Conservation (phyloP, 2,797 vertebrate species). For the Phrynocephalus vlangalii region DNA sequence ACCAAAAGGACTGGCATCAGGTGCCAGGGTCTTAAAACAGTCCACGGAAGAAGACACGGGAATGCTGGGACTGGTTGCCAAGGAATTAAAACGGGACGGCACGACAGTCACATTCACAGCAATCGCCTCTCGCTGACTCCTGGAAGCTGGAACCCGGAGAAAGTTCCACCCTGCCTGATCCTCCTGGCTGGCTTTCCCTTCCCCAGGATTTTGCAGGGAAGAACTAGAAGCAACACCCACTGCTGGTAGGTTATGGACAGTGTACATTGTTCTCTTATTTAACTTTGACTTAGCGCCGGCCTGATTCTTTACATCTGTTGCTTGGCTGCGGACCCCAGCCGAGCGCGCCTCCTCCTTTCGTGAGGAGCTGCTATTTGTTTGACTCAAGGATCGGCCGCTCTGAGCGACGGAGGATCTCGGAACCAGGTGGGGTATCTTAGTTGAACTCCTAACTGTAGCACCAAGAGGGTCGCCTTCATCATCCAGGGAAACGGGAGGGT, state of each 20-base stretch:
- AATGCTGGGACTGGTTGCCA: background rate
- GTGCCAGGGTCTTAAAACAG: conserved; percentile 23
- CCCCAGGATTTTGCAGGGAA: background rate
- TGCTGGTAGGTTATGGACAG: background rate
- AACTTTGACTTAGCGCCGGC: background rate
- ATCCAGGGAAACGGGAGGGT: conserved; percentile 18
- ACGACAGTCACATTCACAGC: conserved; percentile 54
- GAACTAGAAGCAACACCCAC: conserved; percentile 12
- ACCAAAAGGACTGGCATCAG: background rate
- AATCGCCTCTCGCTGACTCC: conserved; percentile 28
- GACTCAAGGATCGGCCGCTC: background rate
- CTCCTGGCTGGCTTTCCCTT: conserved; percentile 33
- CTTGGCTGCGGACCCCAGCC: background rate
- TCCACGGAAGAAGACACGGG: conserved; percentile 32
- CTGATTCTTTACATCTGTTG: background rate
- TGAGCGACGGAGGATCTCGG: conserved; percentile 13
- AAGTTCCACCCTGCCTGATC: background rate
- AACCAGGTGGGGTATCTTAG: conserved; percentile 54
- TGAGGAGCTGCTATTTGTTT: background rate
- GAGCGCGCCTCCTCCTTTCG: background rate
- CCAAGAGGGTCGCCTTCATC: conserved; percentile 22
- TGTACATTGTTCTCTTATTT: conserved; percentile 29
- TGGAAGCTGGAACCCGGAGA: conserved; percentile 23
- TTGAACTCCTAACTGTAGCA: conserved; percentile 18
- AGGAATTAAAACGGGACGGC: conserved; percentile 18